A percentile compares a stretch with the other conserved stretches of the same genome.
Conservation (phyloP, 1,140 invertebrate genomes). For the Lasioglossum baleicum region DNA sequence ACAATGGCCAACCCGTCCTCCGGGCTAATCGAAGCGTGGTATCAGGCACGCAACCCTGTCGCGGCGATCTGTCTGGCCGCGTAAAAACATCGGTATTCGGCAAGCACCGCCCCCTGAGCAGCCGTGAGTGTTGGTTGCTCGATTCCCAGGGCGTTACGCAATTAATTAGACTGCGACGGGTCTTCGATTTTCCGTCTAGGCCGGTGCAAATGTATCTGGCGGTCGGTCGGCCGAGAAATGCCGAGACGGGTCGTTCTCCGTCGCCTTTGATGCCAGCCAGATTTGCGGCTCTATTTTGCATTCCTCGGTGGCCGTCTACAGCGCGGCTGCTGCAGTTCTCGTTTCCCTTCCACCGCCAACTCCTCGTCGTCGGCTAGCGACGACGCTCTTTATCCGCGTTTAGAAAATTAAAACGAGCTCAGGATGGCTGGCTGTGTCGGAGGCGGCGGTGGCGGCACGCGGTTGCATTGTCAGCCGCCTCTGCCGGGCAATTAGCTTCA, state of each 20-base stretch:
- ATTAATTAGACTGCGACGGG: conserved; percentile 58
- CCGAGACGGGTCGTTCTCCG: conserved; percentile 62
- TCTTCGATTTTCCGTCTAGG: conserved; percentile 56
- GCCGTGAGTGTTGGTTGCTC: conserved; percentile 47
- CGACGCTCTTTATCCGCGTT: conserved; percentile 39
- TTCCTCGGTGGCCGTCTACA: conserved; percentile 69
- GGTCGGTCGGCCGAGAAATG: conserved; percentile 55
- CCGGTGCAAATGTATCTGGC: not conserved
- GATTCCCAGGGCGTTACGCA: conserved; percentile 57
- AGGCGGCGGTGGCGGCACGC: conserved; percentile 24
- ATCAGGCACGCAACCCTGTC: not conserved
- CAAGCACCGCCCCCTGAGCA: not conserved
- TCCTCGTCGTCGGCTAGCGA: not conserved
- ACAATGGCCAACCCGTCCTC: not conserved
- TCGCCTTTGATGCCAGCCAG: conserved; percentile 62
- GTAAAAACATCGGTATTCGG: conserved; percentile 18
- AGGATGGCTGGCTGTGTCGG: conserved; percentile 8
- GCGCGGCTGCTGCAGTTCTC: conserved; percentile 32
- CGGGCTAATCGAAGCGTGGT: conserved; percentile 22
- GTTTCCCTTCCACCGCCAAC: conserved; percentile 3
- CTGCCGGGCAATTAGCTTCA: conserved; percentile 64
- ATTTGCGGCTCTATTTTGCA: conserved; percentile 74
- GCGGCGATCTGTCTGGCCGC: conserved; percentile 13
- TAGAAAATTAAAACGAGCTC: conserved; percentile 63
- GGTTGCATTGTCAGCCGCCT: conserved; percentile 61